These are phyloP conservation scores for Malurus melanocephalus DNA, from an alignment of 2,113 vertebrate species.

Conservation along the genomic window DNA sequence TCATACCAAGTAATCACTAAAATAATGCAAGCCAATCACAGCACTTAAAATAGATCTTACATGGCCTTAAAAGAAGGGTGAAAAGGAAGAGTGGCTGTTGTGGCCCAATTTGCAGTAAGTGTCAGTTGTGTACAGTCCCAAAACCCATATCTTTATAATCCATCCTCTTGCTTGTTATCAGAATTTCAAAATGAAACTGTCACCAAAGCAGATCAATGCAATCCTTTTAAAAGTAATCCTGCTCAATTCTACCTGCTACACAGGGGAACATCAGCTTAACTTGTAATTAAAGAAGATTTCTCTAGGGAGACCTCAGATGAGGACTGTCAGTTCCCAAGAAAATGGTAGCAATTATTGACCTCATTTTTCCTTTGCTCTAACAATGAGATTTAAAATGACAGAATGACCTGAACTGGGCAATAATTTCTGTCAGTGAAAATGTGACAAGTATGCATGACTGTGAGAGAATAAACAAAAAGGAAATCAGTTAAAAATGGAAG, in stretches of 20 bases:
- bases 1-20: not conserved
- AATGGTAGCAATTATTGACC: slow-evolving; percentile 39
- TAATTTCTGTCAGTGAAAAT: rapidly evolving
- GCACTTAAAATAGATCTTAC: not conserved
- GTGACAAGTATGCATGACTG: not conserved
- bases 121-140: not conserved
- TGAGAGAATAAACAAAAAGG: not conserved
- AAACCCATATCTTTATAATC: not conserved
- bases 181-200: slow-evolving; percentile 57
- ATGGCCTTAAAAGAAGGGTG: not conserved
- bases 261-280: slow-evolving; percentile 61
- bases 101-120: not conserved
- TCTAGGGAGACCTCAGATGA: slow-evolving; percentile 29
- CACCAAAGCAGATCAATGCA: slow-evolving; percentile 55
- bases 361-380: not conserved
- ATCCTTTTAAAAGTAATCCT: slow-evolving; percentile 73
- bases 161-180: slow-evolving; percentile 29
- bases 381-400: slow-evolving; percentile 13
- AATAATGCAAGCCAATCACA: not conserved
- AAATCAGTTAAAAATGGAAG: not conserved
- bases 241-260: slow-evolving; percentile 45
- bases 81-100: not conserved
- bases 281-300: slow-evolving; percentile 66
- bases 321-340: slow-evolving; percentile 19
- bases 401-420: not conserved